Base-by-base conservation (phyloP, 1,140 invertebrate genomes). In the Copidosoma floridanum region DNA sequence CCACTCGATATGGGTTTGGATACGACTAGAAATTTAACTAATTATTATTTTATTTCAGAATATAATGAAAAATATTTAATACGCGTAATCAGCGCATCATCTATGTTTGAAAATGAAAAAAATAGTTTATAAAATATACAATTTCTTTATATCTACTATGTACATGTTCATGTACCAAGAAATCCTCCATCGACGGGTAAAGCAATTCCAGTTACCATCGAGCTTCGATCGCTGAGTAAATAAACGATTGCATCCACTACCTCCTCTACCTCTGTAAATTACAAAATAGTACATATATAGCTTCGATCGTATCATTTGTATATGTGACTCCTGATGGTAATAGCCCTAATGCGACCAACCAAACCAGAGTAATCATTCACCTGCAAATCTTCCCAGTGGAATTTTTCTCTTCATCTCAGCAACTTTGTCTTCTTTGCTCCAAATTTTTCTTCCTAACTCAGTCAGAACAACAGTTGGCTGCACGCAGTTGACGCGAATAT, bases 381-480 rank as follows among this genome's bases (percentile, higher is more conserved):
- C 77, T 43, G 71, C 75, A 53, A 79, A 79, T 60, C 77, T 66
- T 65, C 86, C 84, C 7, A 95, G 73, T 5, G 94, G 94, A 73
- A 95, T 96, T 81, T 89, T 90, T 5, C 80, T 78, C 54, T 88
- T 59, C 84, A 96, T 86, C 2, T 83, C 84, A 8, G 80, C 78
- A 29, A 87, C 85, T 76, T 88, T 91, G 1, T 72, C 76, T 1
- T 91, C 89, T 70, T 94, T 88, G 14, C 85, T 85, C 94, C 94
- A 97, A 14, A 85, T 88, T n/a, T 86, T 73, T 69, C 82, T 84
- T 0, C 91, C 92, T 92, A 97, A 94, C 57, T 88, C 89, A 6
- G 94, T 97, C 81, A 94, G 81, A 14, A 93, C 90, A 0, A 95
- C 92, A 1, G 92, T 95, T 8, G 95, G 95, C 79, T 95, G 95